Percentiles rank a stretch among this genome's conserved stretches.
These are phyloP conservation scores for Schrankia costaestrigalis DNA, from an alignment of 2,888 invertebrate genomes.

Conservation along the genomic window DNA sequence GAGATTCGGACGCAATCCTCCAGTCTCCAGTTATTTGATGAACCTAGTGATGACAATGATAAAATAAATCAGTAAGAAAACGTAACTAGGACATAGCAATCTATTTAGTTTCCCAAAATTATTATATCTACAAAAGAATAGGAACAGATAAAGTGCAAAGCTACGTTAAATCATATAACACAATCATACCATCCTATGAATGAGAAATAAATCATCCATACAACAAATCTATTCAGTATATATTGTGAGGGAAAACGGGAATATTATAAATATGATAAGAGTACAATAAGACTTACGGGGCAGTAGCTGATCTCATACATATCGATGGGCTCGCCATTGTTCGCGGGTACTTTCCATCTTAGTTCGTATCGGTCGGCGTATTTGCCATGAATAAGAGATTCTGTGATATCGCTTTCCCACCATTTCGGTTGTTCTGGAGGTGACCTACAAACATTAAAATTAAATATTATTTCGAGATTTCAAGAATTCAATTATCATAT, in stretches of 20 bases:
- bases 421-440: constrained; percentile 84
- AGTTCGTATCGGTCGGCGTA: constrained; percentile 90
- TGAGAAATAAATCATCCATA: constrained; percentile 62
- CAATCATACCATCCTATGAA: constrained; percentile 10
- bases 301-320: constrained; percentile 90
- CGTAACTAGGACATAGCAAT: not conserved
- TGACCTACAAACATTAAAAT: constrained; percentile 81
- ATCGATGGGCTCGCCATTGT: constrained; percentile 94
- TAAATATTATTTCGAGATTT: too few species aligned
- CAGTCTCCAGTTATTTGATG: constrained; percentile 85
- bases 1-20: constrained; percentile 75
- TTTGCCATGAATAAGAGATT: constrained; percentile 69
- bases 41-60: constrained; percentile 71
- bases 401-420: constrained; percentile 66
- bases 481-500: too few species aligned
- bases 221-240: constrained; percentile 25
- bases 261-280: constrained; percentile 17
- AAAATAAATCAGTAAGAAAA: not conserved
- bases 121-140: not conserved
- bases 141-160: not conserved
- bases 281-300: constrained; percentile 80
- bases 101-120: not conserved
- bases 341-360: constrained; percentile 91
- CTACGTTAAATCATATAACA: constrained; percentile 10
- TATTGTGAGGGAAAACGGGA: constrained; percentile 21